Base-by-base conservation (phyloP, 2,113 vertebrate species). In the Bujurquina vittata region DNA sequence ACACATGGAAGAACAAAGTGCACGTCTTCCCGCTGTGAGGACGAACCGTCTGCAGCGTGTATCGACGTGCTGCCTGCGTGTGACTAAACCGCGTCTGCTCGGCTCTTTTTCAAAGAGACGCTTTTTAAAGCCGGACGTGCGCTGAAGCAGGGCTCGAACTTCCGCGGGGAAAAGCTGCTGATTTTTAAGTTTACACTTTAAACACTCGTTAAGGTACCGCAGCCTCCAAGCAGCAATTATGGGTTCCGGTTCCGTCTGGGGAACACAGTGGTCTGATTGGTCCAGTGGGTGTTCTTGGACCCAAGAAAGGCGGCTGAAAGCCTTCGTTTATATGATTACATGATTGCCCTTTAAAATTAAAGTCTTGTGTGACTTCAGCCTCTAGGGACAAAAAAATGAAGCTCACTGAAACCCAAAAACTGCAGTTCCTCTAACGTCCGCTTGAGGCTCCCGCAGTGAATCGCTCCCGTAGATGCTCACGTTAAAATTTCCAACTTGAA, bases 51-150 rank as follows among this genome's bases (percentile, higher is more conserved):
- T 15, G 43, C 43, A 15, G 2, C 14, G 4, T 46, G 11, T 15
- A 15, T 1, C 14, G 12, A 0, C 9, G 40, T 46, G 63, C 14
- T 5, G 5, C 22, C 11, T 67, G 40, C 3, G 0, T 0, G 4
- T 1, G 62, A 7, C 43, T 35, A 7, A 5, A 17, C 17, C 8
- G 6, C 10, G 35, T 52, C 8, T 10, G 9, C 35, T 37, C 35
- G 35, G 35, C 2, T 37, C 8, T 37, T 37, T 33, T 35, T 35
- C 35, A 35, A 35, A 35, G 35, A 35, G 35, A 35, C 7, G 9
- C 8, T 35, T 35, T 35, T 37, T 1, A 37, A 37, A 37, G 9
- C 7, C 35, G 4, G 35, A 9, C 35, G 9, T 23, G 14, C 40
- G 63, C 8, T 26, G 63, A 0, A 46, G 37, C 7, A 40, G 35